Evolutionary conservation across 1,140 invertebrate species (phyloP), one percentile per base, ranked within the genome.

Genomic region (Listronotus bonariensis): DNA sequence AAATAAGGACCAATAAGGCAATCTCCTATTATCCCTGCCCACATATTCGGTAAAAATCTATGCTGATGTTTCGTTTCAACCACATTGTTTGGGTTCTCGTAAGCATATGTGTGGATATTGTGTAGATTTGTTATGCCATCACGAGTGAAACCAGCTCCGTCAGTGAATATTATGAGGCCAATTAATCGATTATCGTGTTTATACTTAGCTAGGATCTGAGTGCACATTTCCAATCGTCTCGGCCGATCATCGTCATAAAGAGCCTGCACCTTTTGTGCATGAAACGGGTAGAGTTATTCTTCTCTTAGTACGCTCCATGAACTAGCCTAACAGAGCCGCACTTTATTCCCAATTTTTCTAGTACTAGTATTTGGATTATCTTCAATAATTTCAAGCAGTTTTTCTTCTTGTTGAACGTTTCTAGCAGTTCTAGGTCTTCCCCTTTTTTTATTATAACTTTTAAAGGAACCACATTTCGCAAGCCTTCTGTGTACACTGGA

Each of bases 1-100:
- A 79, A 65, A 62, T 72, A 67, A 18, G 77, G 76, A 12, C 75
- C 75, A 69, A 78, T 70, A n/a, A 80, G 59, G 56, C 65, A 26
- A 59, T 72, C 69, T 7, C 46, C 71, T 6, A 80, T 57, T 26
- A 80, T 78, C 9, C 77, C 75, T 38, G 68, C 72, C 55, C 62
- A 68, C 34, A 65, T 48, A 57, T 68, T 68, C 11, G 65, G 15
- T 14, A 18, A 51, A 48, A 79, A 81, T 11, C 34, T 73, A 57
- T 79, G 64, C 58, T 80, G 79, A 18, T 71, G 70, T 46, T 68
- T 42, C 32, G 70, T 66, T 66, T 76, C 45, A 45, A 69, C 18
- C 9, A 73, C 70, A 41, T 68, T 68, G 68, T 77, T 62, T 26
- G 76, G 78, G 68, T 81, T 81, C 68, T 76, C 74, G n/a, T 66